Base-by-base conservation (phyloP, 2,113 vertebrate species). In the Silurus meridionalis region DNA sequence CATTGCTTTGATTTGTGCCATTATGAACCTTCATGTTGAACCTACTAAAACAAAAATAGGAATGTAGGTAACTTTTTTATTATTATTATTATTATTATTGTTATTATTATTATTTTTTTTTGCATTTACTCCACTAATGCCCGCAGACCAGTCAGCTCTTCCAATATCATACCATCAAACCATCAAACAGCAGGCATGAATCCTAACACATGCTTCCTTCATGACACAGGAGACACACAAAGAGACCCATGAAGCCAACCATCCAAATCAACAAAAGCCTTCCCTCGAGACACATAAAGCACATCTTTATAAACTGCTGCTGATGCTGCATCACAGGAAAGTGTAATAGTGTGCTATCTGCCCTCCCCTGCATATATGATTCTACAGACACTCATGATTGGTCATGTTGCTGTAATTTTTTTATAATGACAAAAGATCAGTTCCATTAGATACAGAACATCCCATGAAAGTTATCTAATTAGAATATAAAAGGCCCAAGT, bases 401-500 rank as follows among this genome's bases (percentile, higher is more conserved):
- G 4, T 60, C 25, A 25, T 80, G 77, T 57, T 0, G 3, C 10
- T 53, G 10, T 75, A 15, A 48, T 46, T 48, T 88, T 88, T 79
- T 80, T 90, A 90, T 10, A 80, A 86, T 82, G 28, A 21, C 19
- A 91, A 91, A 89, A 69, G 53, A 13, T 48, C 53, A 84, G 80
- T 66, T 25, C 11, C 53, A 19, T 81, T 57, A 75, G 80, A 83
- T 8, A 57, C 84, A 80, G 87, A 87, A 90, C 87, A 85, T 89
- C 89, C 91, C 90, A 89, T 64, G 52, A 89, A 9, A 82, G 81
- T 64, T 71, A 74, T 52, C 55, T 28, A 66, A 53, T 90, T 63
- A 78, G 93, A 93, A 93, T 94, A 94, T 93, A 94, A 91, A 95
- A 91, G 89, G 89, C 69, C 84, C 9, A 80, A 69, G 80, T 93